Evolutionary conservation across 2,113 vertebrate genomes (phyloP).

Genomic region (Empidonax traillii): DNA sequence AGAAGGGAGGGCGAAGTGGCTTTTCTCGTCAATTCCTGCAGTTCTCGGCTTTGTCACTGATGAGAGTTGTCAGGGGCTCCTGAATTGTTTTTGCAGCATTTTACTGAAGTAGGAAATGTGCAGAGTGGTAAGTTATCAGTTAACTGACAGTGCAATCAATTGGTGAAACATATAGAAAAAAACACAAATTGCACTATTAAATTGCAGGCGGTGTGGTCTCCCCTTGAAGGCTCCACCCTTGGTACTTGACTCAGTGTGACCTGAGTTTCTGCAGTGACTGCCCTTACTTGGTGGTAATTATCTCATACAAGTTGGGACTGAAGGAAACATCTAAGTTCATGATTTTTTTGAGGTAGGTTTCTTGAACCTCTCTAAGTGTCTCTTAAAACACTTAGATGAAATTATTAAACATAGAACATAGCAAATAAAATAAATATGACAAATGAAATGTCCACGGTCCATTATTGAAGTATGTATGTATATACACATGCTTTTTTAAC

Average conservation of each 20-base stretch:
- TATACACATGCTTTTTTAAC: neutral
- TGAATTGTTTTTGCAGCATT: neutral
- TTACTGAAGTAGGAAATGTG: neutral
- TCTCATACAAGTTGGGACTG: neutral
- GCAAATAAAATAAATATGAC: neutral
- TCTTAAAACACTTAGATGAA: neutral
- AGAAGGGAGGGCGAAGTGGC: neutral
- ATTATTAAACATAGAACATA: neutral
- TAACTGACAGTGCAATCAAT: neutral
- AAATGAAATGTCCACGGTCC: neutral
- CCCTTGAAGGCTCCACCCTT: neutral
- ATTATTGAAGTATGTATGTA: neutral
- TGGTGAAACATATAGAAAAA: neutral
- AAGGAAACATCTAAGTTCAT: neutral
- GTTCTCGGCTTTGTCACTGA: neutral
- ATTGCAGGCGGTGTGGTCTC: neutral
- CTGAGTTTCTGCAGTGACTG: neutral
- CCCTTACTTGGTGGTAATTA: neutral
- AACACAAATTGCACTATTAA: fast-evolving
- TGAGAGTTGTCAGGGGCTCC: neutral
- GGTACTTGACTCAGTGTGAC: neutral
- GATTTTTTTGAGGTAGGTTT: neutral
- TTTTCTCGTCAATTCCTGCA: neutral
- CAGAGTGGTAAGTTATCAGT: neutral
- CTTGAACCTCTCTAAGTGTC: neutral